phyloP scores from a whole-genome alignment of 2,888 invertebrate genomes.

The Chrysolina americana region DNA sequence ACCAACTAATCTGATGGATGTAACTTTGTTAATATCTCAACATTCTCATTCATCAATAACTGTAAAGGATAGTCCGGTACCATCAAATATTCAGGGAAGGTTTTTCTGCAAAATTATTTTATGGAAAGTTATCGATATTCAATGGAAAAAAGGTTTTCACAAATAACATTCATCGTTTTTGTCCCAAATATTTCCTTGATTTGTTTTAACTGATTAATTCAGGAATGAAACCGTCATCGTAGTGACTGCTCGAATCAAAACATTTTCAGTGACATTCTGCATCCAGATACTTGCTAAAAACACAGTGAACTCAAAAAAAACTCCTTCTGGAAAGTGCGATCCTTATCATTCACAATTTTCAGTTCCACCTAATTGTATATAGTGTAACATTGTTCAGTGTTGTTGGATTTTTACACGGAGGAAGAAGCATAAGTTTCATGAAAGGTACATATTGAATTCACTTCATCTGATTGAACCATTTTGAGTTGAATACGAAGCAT shows the following conservation, averaged over 20 bases:
- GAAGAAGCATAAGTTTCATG: neutral
- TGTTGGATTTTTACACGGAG: constrained; percentile 15
- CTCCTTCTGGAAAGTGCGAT: neutral
- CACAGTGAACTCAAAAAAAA: neutral
- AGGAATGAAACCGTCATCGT: neutral
- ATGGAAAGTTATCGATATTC: neutral
- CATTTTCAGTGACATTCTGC: neutral
- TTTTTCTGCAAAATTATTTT: too few relatives aligned
- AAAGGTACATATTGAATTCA: neutral
- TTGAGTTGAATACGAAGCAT: too few relatives aligned
- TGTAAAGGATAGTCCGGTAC: too few relatives aligned
- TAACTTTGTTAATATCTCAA: too few relatives aligned
- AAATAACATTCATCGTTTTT: neutral
- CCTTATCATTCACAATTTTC: neutral
- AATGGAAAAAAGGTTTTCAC: neutral
- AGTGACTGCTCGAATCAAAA: constrained; percentile 14
- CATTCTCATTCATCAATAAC: too few relatives aligned
- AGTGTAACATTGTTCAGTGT: constrained; percentile 15
- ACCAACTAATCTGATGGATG: too few relatives aligned
- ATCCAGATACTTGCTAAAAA: neutral
- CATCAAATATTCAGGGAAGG: neutral
- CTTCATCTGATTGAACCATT: too few relatives aligned
- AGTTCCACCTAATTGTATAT: neutral
- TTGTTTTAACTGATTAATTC: constrained; percentile 13
- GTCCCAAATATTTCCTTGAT: neutral